phyloP scores from a whole-genome alignment of 2,797 vertebrate genomes.

The Manis pentadactyla region DNA sequence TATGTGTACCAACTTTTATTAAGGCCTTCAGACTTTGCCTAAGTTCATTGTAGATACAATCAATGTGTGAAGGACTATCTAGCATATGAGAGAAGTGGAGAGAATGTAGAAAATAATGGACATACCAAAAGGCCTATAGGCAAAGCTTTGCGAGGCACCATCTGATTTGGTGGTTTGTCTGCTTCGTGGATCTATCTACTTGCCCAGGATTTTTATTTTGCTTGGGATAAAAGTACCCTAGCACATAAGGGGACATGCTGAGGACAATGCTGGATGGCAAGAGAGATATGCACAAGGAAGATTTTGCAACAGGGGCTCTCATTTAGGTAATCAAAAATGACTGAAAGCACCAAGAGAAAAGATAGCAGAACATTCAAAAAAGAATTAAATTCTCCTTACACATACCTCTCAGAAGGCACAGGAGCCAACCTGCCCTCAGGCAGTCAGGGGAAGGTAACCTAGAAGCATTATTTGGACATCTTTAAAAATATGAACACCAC shows the following conservation, averaged over 20 bases:
- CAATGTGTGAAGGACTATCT: background rate
- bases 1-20: background rate
- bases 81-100: background rate
- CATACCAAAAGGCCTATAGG: background rate
- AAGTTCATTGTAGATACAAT: background rate
- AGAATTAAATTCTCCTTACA: background rate
- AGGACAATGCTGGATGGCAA: background rate
- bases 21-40: background rate
- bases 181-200: background rate
- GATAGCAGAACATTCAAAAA: background rate
- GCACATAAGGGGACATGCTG: background rate
- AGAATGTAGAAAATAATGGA: background rate
- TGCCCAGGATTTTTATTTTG: background rate
- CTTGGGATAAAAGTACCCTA: background rate
- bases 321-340: conserved; percentile 58
- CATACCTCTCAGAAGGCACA: background rate
- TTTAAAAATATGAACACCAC: background rate
- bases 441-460: background rate
- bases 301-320: background rate
- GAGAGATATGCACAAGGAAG: background rate
- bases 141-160: background rate
- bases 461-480: background rate
- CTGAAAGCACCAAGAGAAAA: background rate
- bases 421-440: background rate
- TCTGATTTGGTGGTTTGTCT: background rate